Evolutionary conservation across 37 sponge, comb jelly and placozoan species (phyloP), one percentile per base, ranked within the genome.

Genomic region (Oscarella lobularis): DNA sequence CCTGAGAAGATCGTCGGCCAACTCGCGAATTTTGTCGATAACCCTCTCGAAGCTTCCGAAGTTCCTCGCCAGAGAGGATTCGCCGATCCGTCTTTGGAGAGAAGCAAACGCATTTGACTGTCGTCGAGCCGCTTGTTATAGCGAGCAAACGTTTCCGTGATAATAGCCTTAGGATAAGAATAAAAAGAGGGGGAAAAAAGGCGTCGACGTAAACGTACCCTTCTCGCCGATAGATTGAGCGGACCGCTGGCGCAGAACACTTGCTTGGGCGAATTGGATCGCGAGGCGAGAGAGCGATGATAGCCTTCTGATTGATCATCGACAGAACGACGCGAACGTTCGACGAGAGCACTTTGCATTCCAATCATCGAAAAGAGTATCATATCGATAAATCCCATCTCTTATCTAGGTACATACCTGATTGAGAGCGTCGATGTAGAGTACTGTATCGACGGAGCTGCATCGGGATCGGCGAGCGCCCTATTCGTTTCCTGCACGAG

Each of bases 1-100:
- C 73, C 73, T 70, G 20, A 70, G 35, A 9, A 70, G 35, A 70
- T 70, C 73, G 37, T 70, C 73, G 14, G 73, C 73, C 14, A 70
- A 20, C 35, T 31, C 73, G 27, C 36, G 35, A 70, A 70, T 70
- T 20, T 70, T 70, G 14, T 70, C 20, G 29, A 31, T 27, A 9
- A 70, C 73, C 27, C 27, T 70, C 31, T 70, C 73, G 27, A 70
- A 70, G 31, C 31, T 70, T 35, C 73, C 73, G 27, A 70, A 70
- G 14, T n/a, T 9, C 31, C 73, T 29, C 31, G 73, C 73, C 73
- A 70, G 14, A 70, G 73, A 9, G 73, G 73, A 70, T 70, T 70
- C 31, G 73, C 31, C 9, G 73, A 70, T 9, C 73, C 73, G 31
- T 70, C 37, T 30, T 70, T 70, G 14, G 73, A 70, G 29, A 70